Evolutionary conservation across 2,113 vertebrate genomes (phyloP), one percentile per base, ranked within the genome.

Genomic region (Eleginops maclovinus): DNA sequence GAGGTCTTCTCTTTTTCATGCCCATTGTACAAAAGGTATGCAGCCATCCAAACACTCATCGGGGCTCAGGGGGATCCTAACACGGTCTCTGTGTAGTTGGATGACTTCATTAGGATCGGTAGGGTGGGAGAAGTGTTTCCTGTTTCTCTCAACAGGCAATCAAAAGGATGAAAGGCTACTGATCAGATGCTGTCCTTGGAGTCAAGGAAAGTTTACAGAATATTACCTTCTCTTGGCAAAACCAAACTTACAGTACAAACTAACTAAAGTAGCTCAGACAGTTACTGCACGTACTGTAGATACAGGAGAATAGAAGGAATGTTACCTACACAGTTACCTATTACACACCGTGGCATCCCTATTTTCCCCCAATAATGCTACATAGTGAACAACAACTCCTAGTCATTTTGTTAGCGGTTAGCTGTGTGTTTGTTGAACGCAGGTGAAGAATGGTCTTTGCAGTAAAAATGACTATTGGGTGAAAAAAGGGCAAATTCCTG

Each of bases 61-160:
- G 1, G 43, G 44, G 31, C 84, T 82, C 78, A 53, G 41, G 80
- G 65, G 80, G 75, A 81, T 77, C 41, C 59, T 53, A 58, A 62
- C 74, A 47, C 53, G 43, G 60, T 51, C 59, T 70, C 49, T 83
- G 70, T 85, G 82, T 71, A 66, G 60, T 9, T 74, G 58, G 64
- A 87, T 72, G 77, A 75, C 88, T 89, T 87, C 77, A 84, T 80
- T 75, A 82, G 43, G 24, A 77, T 43, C 41, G 21, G 46, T 56
- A 16, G 73, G 69, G 55, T 66, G 79, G 76, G 36, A 59, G 66
- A 61, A 75, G 53, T 12, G 51, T 72, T 82, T 86, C 55, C 72
- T 47, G 71, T 50, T 70, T 61, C 43, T 72, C 46, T 71, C 59
- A 64, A 36, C 19, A 51, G 60, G 49, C 21, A 55, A 46, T 59